Base-by-base conservation (phyloP, 2,797 vertebrate species). In the Heliangelus exortis region DNA sequence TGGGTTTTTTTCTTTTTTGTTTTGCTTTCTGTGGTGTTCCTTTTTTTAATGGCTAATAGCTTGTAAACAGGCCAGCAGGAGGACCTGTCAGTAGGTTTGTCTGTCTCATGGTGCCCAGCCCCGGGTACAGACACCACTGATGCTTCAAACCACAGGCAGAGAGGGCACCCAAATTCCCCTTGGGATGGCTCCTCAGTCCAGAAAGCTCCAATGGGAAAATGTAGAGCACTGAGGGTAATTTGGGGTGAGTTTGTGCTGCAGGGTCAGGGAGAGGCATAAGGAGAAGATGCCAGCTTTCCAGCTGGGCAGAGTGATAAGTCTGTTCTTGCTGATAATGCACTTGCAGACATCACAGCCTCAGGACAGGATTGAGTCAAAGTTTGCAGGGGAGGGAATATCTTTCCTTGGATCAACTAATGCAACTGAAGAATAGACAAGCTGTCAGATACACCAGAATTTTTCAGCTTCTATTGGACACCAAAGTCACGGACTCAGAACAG, bases 91-190 rank as follows among this genome's bases (percentile, higher is more conserved):
- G 33, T 23, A 43, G 18, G 43, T 71, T 29, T 59, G 33, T 14
- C 72, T 34, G 47, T 21, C 23, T 39, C 10, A 33, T 41, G 22
- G 11, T 25, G 59, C 11, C 23, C 28, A 29, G 25, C 5, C 33
- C 21, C 22, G 21, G 29, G 15, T 58, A 9, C 25, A 18, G 9
- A 0, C 16, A 2, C 1, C 45, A 6, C 8, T 7, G 50, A 26
- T 0, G 2, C 9, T 6, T 9, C 6, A 17, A 47, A 23, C 21
- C 0, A 2, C 26, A 6, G 11, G 12, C 1, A 1, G 39, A 26
- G 0, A 2, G 15, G 76, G 43, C 34, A 58, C 4, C 2, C 8
- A 8, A 12, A 12, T 3, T 7, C 9, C 29, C 13, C 58, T 29
- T 9, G 9, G 43, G 29, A 9, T 41, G 39, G 13, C 21, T 20